A percentile compares a stretch with the other conserved stretches of the same genome.
Conservation (phyloP, 1,140 invertebrate genomes). For the Drosophila pallidifrons region DNA sequence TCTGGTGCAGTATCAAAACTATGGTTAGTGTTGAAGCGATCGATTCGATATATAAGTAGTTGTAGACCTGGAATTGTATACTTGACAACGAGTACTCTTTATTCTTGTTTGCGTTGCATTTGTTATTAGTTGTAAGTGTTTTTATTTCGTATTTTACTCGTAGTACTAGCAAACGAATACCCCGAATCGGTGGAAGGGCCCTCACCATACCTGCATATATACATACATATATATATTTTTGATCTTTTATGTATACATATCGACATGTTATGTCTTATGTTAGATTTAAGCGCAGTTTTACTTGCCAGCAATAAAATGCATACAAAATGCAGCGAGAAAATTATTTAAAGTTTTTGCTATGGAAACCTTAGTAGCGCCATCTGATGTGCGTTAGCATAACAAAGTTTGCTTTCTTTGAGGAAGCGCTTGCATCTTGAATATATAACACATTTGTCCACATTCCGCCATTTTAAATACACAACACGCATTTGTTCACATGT, state of each 20-base stretch:
- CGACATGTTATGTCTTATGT: conserved; percentile 6
- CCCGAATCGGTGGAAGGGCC: conserved; percentile 67
- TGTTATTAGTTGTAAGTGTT: conserved; percentile 42
- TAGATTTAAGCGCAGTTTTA: conserved; percentile 57
- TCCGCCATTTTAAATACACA: conserved; percentile 13
- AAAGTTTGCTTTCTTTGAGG: no score
- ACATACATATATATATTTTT: neutral
- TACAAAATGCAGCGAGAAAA: conserved; percentile 55
- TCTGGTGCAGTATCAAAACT: conserved; percentile 63
- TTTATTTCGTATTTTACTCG: conserved; percentile 6
- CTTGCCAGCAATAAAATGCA: conserved; percentile 76
- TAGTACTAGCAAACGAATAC: neutral
- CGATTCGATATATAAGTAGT: neutral
- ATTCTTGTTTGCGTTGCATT: conserved; percentile 49
- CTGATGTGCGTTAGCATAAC: neutral
- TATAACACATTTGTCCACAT: conserved; percentile 11
- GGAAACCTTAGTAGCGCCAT: neutral
- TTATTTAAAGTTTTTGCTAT: neutral
- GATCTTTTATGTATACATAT: conserved; percentile 35
- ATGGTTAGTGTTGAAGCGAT: conserved; percentile 33
- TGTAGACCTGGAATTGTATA: conserved; percentile 29
- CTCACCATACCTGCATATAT: conserved; percentile 50
- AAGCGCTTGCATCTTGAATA: conserved; percentile 26
- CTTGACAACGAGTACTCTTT: conserved; percentile 25
- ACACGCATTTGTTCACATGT: conserved; percentile 33